Evolutionary conservation across 2,113 vertebrate genomes (phyloP).

Genomic region (Abramis brama): DNA sequence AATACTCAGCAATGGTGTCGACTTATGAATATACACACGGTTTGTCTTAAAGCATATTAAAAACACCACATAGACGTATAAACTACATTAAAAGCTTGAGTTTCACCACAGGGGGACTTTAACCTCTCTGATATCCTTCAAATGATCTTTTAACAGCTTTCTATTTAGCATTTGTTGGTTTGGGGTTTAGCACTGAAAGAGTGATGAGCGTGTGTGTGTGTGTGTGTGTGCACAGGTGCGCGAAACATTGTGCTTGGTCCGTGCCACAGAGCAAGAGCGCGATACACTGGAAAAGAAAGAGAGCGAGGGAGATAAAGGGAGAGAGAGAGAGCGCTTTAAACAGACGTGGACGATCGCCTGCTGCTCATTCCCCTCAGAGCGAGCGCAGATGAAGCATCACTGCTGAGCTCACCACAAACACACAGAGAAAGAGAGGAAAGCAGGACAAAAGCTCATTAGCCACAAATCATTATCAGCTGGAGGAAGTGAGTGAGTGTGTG

Average conservation of each 20-base stretch:
- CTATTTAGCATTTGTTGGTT: conserved; percentile 2
- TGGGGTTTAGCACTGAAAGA: background rate
- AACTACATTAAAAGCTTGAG: no score
- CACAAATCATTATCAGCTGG: background rate
- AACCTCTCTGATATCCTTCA: background rate
- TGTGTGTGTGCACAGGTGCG: conserved; percentile 27
- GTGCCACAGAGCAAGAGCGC: conserved; percentile 29
- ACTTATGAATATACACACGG: no score
- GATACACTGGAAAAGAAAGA: conserved; percentile 18
- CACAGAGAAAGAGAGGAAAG: conserved; percentile 28
- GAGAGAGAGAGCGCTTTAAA: conserved; percentile 35
- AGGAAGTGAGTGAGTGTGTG: background rate
- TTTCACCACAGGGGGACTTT: background rate
- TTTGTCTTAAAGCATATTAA: no score
- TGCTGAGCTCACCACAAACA: conserved; percentile 61
- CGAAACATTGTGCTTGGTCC: conserved; percentile 9
- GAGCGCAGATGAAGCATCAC: conserved; percentile 52
- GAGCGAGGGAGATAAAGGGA: conserved; percentile 39
- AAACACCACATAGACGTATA: no score
- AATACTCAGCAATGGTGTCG: no score
- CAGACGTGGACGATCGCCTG: conserved; percentile 31
- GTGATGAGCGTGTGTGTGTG: conserved; percentile 1
- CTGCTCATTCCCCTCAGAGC: conserved; percentile 58
- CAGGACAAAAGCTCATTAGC: conserved; percentile 8
- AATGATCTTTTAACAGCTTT: conserved; percentile 23